These are phyloP conservation scores for Tursiops truncatus DNA, from an alignment of 2,113 vertebrate genomes.

Conservation along the genomic window DNA sequence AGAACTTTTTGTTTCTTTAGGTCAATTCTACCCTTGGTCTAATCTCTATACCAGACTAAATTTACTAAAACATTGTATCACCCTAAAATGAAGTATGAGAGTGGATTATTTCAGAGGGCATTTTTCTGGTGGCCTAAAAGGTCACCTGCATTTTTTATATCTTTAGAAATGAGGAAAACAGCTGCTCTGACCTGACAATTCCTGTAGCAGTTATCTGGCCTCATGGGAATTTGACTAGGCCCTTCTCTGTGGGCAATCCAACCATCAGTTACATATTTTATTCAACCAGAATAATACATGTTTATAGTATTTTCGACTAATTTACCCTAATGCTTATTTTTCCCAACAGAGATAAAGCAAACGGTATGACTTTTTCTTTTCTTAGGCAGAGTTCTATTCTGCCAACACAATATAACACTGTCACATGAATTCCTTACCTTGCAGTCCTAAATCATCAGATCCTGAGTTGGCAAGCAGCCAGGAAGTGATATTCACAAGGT, in stretches of 20 bases:
- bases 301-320: background rate
- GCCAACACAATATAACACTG: background rate
- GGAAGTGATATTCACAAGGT: slow-evolving; percentile 35
- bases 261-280: background rate
- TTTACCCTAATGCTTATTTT: background rate
- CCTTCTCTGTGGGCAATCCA: background rate
- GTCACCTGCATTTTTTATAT: slow-evolving; percentile 36
- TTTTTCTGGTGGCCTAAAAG: slow-evolving; percentile 20
- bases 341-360: background rate
- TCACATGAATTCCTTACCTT: background rate
- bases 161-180: slow-evolving; percentile 34
- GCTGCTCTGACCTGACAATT: background rate
- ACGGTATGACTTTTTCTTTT: background rate
- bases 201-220: background rate
- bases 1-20: slow-evolving; percentile 58
- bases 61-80: slow-evolving; percentile 35
- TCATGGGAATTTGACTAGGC: background rate
- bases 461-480: background rate
- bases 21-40: slow-evolving; percentile 57
- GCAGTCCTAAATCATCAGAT: slow-evolving; percentile 29
- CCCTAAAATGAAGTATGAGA: slow-evolving; percentile 44
- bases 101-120: slow-evolving; percentile 33
- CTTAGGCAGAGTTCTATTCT: background rate
- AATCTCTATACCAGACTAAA: slow-evolving; percentile 57
- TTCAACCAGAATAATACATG: background rate